Evolutionary conservation across 2,888 invertebrate species (phyloP).

Genomic region (Chymomyza fuscimana): DNA sequence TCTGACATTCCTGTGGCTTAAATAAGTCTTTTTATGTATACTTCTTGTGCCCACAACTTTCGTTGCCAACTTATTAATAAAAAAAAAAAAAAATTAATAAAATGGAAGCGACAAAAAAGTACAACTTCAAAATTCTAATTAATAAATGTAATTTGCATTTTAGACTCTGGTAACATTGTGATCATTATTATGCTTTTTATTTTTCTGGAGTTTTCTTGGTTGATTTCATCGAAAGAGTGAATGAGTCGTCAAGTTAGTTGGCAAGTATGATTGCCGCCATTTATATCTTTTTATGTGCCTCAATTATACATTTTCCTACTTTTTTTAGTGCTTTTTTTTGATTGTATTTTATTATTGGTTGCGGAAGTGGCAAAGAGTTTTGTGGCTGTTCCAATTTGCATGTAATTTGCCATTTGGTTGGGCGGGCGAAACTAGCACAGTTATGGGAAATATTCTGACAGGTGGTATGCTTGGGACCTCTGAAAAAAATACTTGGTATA

Average conservation of each 20-base stretch:
- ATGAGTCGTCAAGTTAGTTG: constrained; percentile 4
- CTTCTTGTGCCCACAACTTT: constrained; percentile 43
- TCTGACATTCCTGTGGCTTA: constrained; percentile 57
- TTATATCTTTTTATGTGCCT: constrained; percentile 13
- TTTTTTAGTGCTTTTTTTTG: constrained; percentile 30
- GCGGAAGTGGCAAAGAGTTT: constrained; percentile 51
- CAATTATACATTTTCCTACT: constrained; percentile 28
- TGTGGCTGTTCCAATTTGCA: constrained; percentile 64
- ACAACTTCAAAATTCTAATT: constrained; percentile 31
- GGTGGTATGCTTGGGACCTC: background rate
- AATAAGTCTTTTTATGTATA: constrained; percentile 62
- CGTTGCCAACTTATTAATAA: constrained; percentile 41
- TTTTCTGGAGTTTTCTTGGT: constrained; percentile 34
- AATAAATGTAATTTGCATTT: constrained; percentile 50
- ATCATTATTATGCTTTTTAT: background rate
- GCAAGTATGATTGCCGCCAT: constrained; percentile 28
- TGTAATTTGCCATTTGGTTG: constrained; percentile 66
- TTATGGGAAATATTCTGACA: background rate
- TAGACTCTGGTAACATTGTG: background rate
- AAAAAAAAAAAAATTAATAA: constrained; percentile 16
- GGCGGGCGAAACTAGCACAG: constrained; percentile 30
- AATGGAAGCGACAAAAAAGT: background rate
- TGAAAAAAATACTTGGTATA: background rate
- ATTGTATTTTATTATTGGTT: constrained; percentile 40
- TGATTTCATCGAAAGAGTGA: constrained; percentile 8